A percentile compares a stretch with the other conserved stretches of the same genome.
phyloP scores from a whole-genome alignment of 2,888 invertebrate genomes.

The Norana najaformis region DNA sequence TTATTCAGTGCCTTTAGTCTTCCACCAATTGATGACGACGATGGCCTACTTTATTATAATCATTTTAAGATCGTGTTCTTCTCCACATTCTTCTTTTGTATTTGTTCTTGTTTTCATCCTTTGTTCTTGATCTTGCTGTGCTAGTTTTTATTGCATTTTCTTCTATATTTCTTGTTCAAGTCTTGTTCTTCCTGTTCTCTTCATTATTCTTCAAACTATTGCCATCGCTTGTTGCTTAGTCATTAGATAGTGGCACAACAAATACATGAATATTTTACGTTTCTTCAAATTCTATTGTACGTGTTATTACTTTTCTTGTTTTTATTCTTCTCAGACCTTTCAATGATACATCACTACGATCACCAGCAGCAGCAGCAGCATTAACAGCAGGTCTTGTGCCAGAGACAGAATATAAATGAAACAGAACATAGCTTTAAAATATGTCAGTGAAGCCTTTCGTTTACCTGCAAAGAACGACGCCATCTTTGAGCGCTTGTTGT shows the following conservation, averaged over 20 bases:
- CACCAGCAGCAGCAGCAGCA: background rate
- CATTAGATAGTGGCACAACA: too few relatives aligned
- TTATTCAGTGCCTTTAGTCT: background rate
- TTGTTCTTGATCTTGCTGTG: background rate
- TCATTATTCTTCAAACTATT: too few relatives aligned
- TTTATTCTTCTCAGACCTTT: background rate
- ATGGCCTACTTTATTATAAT: background rate
- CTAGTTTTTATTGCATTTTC: background rate
- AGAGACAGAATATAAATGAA: background rate
- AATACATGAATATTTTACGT: background rate
- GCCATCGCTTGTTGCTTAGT: too few relatives aligned
- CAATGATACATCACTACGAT: background rate
- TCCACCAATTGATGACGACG: background rate
- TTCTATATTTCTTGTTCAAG: background rate
- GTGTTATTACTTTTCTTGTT: background rate
- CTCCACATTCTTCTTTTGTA: background rate
- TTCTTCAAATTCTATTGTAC: background rate
- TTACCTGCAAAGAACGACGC: conserved; percentile 42
- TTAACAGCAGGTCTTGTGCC: background rate
- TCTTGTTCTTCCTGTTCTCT: background rate
- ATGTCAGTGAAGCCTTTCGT: background rate
- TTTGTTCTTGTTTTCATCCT: background rate
- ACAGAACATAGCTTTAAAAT: background rate
- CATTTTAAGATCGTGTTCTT: background rate
- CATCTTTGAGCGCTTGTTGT: conserved; percentile 40